Evolutionary conservation across 2,797 vertebrate species (phyloP), one percentile per base, ranked within the genome.

Genomic region (Agapornis canus): DNA sequence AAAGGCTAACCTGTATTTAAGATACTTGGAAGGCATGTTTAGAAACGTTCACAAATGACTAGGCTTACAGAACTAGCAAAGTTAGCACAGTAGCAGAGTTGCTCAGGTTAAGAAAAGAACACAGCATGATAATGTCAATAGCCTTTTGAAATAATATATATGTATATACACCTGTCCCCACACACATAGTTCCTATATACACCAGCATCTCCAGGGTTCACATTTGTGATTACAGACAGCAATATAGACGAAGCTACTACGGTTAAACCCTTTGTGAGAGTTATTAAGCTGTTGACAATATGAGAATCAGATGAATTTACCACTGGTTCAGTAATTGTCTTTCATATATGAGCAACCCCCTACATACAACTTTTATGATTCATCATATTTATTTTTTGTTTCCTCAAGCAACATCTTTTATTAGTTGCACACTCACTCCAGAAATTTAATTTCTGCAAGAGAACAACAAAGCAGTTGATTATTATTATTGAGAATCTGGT

Each of bases 371-470:
- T 98, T 98, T 98, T 98, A 98, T 98, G 98, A 99, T 99, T 99
- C 98, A 99, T 99, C 99, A 99, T 99, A 99, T 99, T 99, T 99
- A 98, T 99, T 99, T 99, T 98, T 99, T 98, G 98, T 99, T 99
- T 99, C 99, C 98, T 99, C 98, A 97, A 99, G 98, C 98, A 98
- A 99, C 98, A 98, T 99, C 98, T 99, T 99, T 99, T 99, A 99
- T 99, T 99, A 99, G 99, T 99, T 98, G 98, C 98, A 99, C 98
- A 99, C 98, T 99, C 98, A 98, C 98, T 98, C 98, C 98, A 98
- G 97, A 99, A 98, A 99, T 99, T 99, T 99, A 99, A 99, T 99
- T 99, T 99, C 98, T 99, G 98, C 98, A 94, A 98, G 98, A 99
- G 98, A 99, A 99, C 98, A 99, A 98, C 98, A 98, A 98, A 98